phyloP scores from a whole-genome alignment of 2,797 vertebrate species.

The Bradypodion ventrale region DNA sequence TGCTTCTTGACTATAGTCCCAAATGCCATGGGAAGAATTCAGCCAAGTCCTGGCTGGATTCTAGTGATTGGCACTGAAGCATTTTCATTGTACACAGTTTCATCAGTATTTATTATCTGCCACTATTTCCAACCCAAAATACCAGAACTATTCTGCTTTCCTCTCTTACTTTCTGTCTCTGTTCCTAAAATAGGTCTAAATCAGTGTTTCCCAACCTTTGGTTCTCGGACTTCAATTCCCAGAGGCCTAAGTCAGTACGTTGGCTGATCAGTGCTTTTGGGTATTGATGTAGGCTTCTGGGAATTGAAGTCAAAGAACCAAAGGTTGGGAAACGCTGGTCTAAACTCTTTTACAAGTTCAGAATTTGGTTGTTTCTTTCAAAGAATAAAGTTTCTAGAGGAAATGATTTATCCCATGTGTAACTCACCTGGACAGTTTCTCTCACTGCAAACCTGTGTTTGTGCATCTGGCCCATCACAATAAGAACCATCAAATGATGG shows the following conservation, averaged over 20 bases:
- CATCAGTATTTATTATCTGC: not conserved
- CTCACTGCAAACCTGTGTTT: conserved; percentile 89
- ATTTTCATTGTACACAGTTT: not conserved
- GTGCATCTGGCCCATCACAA: conserved; percentile 85
- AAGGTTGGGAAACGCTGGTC: too few species aligned
- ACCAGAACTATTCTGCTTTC: not conserved
- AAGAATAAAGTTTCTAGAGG: not conserved
- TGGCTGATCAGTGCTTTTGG: too few species aligned
- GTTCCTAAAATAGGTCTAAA: not conserved
- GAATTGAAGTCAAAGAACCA: too few species aligned
- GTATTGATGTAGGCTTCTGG: too few species aligned
- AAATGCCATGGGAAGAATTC: not conserved
- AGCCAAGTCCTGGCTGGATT: too few species aligned
- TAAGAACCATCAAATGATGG: conserved; percentile 82
- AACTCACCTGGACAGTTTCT: conserved; percentile 86
- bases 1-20: not conserved
- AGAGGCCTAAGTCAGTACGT: too few species aligned
- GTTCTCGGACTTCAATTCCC: too few species aligned
- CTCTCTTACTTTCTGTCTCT: not conserved
- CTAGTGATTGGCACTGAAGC: not conserved
- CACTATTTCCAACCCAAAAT: not conserved
- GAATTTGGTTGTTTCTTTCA: not conserved
- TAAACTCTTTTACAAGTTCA: not conserved
- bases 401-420: not conserved
- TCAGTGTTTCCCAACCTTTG: too few species aligned